Evolutionary conservation across 1,140 invertebrate genomes (phyloP), one percentile per base, ranked within the genome.

Genomic region (Fopius arisanus): DNA sequence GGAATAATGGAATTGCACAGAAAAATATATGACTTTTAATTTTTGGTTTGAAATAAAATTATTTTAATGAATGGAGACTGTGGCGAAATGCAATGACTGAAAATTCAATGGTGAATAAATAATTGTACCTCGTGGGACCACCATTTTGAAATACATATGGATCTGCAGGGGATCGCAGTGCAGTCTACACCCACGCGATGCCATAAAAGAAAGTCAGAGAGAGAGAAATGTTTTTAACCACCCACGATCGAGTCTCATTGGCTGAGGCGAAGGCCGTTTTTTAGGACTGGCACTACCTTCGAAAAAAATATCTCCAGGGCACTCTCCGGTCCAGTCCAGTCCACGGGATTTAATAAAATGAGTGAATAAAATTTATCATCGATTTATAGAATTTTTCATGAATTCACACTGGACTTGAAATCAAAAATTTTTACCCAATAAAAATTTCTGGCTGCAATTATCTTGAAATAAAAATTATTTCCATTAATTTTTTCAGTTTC

Each of bases 131-230:
- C 73, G 31, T 2, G 16, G 48, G 75, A 23, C 78, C 82, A 80
- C 84, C 84, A 85, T 85, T 84, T 85, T 85, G 80, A 78, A 80
- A 79, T 79, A 84, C 78, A 78, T 74, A 59, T 78, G 79, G 78
- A 82, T 77, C 71, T 79, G 80, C 79, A 73, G 62, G 29, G 21
- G 26, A 72, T 69, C 28, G 62, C 21, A 65, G 70, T 78, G 80
- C 67, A 79, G 78, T 71, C 75, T 77, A 83, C 80, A 82, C 81
- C 81, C 79, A 83, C 80, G 76, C 79, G 77, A 79, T 78, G 73
- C 26, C 23, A 72, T 75, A 79, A 72, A 75, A 33, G 72, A 59
- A 21, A 59, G 7, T 16, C 43, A 67, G 75, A 63, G 12, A 66
- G 68, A 81, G 79, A 81, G 78, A 82, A 79, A 72, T 77, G 28